phyloP scores from a whole-genome alignment of 1,140 invertebrate species.

The Drosophila jambulina region DNA sequence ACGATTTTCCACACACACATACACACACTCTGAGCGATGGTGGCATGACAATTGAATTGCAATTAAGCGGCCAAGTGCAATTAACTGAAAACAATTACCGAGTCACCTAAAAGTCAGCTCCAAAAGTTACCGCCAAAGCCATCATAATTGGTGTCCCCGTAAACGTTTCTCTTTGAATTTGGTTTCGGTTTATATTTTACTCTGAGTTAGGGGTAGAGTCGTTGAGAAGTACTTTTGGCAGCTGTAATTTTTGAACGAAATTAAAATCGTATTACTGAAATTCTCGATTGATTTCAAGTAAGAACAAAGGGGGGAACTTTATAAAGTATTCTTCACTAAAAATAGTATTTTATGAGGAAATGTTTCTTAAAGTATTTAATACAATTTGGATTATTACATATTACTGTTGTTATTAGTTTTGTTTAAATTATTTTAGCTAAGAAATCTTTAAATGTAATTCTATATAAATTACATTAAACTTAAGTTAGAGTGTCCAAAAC shows the following conservation, averaged over 20 bases:
- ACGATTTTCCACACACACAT: conserved; percentile 36
- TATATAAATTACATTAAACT: neutral
- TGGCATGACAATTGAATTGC: conserved; percentile 81
- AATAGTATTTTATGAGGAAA: neutral
- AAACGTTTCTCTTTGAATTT: conserved; percentile 43
- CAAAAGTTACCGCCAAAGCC: conserved; percentile 41
- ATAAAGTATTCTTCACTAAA: too few relatives aligned
- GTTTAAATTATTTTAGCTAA: neutral
- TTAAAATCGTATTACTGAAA: neutral
- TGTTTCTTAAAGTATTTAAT: neutral
- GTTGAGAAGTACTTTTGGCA: neutral
- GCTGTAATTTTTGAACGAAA: neutral
- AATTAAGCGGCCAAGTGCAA: conserved; percentile 79
- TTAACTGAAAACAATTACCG: conserved; percentile 73
- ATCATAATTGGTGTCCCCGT: conserved; percentile 65
- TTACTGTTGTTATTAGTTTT: neutral
- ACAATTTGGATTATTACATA: neutral
- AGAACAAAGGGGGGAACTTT: too few relatives aligned
- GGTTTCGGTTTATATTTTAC: conserved; percentile 31
- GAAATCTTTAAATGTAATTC: neutral
- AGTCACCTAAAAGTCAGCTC: conserved; percentile 53
- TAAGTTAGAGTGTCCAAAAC: conserved; percentile 11
- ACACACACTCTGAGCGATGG: conserved; percentile 23
- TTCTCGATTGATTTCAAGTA: neutral
- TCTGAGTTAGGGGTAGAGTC: neutral